Evolutionary conservation across 2,113 vertebrate species (phyloP), one percentile per base, ranked within the genome.

Genomic region (Chloropsis cyanopogon): DNA sequence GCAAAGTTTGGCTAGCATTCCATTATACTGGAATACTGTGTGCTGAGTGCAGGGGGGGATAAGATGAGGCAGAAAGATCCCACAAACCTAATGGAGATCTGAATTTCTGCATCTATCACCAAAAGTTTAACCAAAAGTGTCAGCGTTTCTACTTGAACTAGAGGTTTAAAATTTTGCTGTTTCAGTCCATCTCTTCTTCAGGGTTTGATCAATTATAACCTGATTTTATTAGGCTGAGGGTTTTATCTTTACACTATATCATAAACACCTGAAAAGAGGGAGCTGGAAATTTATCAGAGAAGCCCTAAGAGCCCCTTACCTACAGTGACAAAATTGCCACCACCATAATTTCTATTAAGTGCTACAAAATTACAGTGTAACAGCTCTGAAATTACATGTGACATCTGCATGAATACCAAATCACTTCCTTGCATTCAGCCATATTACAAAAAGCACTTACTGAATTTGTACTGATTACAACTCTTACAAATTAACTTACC

Each of bases 371-470:
- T 96, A 94, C 52, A 96, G 91, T 93, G 95, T 96, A 97, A 96
- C 97, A 92, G 92, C 92, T 96, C 96, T 81, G 82, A 98, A 98
- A 98, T 97, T 97, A 93, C 96, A 94, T 87, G 77, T 96, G 97
- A 97, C 96, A 97, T 96, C 96, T 95, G 85, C 93, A 93, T 96
- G 97, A 98, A 98, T 97, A 96, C 89, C 89, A 97, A 96, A 97
- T 94, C 70, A 77, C 96, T 97, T 97, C 82, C 60, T 95, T 95
- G 96, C 61, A 33, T 97, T 96, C 96, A 90, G 72, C 69, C 77
- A 89, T 97, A 93, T 94, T 96, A 97, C 95, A 95, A 97, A 98
- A 97, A 97, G 79, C 90, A 94, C 95, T 97, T 96, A 93, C 69
- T 94, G 96, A 97, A 96, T 98, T 97, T 97, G 87, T 96, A 95